Conservation (phyloP, 2,113 vertebrate species). For the Protomyctophum bolini region DNA sequence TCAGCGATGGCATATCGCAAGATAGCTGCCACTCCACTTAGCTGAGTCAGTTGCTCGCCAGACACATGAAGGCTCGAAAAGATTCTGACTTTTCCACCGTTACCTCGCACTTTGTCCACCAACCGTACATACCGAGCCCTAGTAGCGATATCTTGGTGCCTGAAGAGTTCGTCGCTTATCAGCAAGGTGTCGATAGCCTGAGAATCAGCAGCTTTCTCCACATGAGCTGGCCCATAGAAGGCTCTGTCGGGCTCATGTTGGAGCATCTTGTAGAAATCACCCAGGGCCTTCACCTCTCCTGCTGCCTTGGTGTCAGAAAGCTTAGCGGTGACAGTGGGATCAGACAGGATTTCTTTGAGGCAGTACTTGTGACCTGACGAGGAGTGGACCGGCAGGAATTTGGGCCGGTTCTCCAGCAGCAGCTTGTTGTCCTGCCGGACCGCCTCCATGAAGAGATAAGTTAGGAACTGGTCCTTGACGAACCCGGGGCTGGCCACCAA, state of each 20-base stretch:
- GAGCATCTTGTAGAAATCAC: slow-evolving; percentile 98
- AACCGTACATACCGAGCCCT: slow-evolving; percentile 89
- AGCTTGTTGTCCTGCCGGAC: slow-evolving; percentile 92
- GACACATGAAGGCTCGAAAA: slow-evolving; percentile 98
- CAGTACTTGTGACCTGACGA: slow-evolving; percentile 97
- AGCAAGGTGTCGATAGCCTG: slow-evolving; percentile 90
- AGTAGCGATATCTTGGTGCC: slow-evolving; percentile 90
- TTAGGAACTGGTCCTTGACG: slow-evolving; percentile 93
- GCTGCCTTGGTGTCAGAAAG: slow-evolving; percentile 97
- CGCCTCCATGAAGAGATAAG: slow-evolving; percentile 90
- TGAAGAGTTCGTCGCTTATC: slow-evolving; percentile 94
- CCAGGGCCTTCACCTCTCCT: slow-evolving; percentile 92
- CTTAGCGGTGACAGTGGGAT: slow-evolving; percentile 87
- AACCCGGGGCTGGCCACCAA: slow-evolving; percentile 94
- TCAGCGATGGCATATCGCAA: slow-evolving; percentile 94
- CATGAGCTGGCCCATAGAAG: slow-evolving; percentile 93
- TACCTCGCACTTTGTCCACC: slow-evolving; percentile 92
- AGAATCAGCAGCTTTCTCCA: slow-evolving; percentile 91
- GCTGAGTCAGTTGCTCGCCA: slow-evolving; percentile 84
- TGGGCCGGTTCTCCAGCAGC: slow-evolving; percentile 91
- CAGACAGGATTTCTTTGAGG: slow-evolving; percentile 92
- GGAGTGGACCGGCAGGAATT: slow-evolving; percentile 94
- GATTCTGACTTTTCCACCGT: slow-evolving; percentile 89
- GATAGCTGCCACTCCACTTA: slow-evolving; percentile 94
- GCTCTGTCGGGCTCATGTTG: slow-evolving; percentile 95